Evolutionary conservation across 2,113 vertebrate species (phyloP), one percentile per base, ranked within the genome.

Genomic region (Toxostoma redivivum): DNA sequence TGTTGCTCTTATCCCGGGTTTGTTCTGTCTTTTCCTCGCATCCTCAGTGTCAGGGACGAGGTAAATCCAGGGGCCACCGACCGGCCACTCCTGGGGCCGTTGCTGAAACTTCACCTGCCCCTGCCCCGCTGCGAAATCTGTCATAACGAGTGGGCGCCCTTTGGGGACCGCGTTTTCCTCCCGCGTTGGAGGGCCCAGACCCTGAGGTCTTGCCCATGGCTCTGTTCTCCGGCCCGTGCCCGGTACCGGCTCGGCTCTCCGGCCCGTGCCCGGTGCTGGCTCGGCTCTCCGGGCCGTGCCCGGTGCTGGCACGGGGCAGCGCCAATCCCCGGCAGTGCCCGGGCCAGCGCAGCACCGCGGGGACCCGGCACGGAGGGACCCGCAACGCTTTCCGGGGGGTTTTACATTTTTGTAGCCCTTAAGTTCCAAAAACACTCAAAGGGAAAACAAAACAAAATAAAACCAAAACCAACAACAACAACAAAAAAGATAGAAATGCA

Each of bases 381-480:
- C 24, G 7, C 40, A 11, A 27, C 27, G 28, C 92, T 96, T 97
- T 81, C 87, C 94, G 86, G 84, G 81, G 71, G 7, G 45, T 97
- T 93, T 89, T 69, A 57, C 48, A 20, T 81, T 93, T 94, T 27
- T 27, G 24, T 50, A 50, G 48, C 24, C 15, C 48, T 9, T 95
- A 88, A 73, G 80, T 97, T 94, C 56, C 70, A 61, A 95, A 91
- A 92, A 47, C 57, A 81, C 51, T 71, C 77, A 91, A 83, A 93
- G 23, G 3, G 4, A 10, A 22, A 22, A 13, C 33, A 42, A 47
- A 56, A 25, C 23, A 30, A 31, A 37, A 4, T 1, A 7, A 19
- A 45, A 15, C 13, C 21, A 56, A 66, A 18, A 25, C 12, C 31
- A 54, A 21, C 19, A 15, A 23, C 11, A 13, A 42, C 11, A 12